Base-by-base conservation (phyloP, 1,140 invertebrate genomes). In the Neodiprion fabricii region DNA sequence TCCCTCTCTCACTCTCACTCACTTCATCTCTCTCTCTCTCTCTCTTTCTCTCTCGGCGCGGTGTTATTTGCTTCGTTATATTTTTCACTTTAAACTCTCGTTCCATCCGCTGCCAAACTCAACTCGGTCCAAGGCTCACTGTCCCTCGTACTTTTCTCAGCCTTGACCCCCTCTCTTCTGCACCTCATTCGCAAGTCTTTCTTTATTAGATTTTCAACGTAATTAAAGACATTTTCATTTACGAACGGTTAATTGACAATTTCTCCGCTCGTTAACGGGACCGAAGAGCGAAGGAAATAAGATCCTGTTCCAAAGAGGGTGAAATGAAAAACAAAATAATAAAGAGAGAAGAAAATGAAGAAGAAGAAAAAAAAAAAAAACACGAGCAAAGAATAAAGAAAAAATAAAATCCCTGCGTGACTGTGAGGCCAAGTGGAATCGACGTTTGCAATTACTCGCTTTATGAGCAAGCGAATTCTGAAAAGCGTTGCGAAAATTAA, bases 231-330 rank as follows among this genome's bases (percentile, higher is more conserved):
- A 47, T 69, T 47, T 69, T 69, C 17, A 69, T 69, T 69, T 69
- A 47, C 67, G 40, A 69, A 69, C 67, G 67, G 11, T 69, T 69
- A 69, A 69, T 69, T 69, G 40, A 69, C 67, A 69, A 69, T 69
- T 47, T 69, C 67, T 21, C 17, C 12, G 11, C 67, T 69, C 67
- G 23, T 69, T 69, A 69, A 47, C 40, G 21, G 67, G 23, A 11
- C 40, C 21, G 67, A 69, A 69, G 40, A 69, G 17, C 67, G 67
- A 47, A 69, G 67, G 67, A 69, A 69, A 47, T 23, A 69, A 69
- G 40, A 69, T 21, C 40, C 67, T 69, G 17, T 7, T 17, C 28
- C 28, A 40, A 40, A 40, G 28, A 40, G 28, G 28, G 28, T 40
- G 28, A 40, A 40, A 40, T 40, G 5, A 40, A 40, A 40, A 40